Evolutionary conservation across 2,113 vertebrate genomes (phyloP).

Genomic region (Ammodytes dubius): DNA sequence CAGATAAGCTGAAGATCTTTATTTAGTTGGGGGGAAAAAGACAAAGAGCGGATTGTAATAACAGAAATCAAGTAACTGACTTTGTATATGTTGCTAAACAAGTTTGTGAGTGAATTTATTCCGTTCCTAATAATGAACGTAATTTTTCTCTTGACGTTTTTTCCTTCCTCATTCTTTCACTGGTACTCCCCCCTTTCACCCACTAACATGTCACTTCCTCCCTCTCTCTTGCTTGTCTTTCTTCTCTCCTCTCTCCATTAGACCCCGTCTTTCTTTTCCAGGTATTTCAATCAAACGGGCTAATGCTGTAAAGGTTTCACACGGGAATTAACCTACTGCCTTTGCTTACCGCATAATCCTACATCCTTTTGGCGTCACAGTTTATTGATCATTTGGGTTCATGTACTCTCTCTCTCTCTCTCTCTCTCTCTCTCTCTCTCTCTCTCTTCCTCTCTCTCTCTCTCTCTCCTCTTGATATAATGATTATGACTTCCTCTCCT

Average conservation of each 20-base stretch:
- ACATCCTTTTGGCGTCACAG: conserved; percentile 21
- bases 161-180: conserved; percentile 71
- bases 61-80: not conserved
- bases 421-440: too few species aligned
- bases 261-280: conserved; percentile 41
- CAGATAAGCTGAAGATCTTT: not conserved
- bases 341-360: conserved; percentile 47
- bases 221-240: conserved; percentile 27
- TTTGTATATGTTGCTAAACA: not conserved
- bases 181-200: conserved; percentile 57
- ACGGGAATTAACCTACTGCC: conserved; percentile 70
- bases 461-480: not conserved
- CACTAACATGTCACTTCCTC: conserved; percentile 65
- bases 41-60: not conserved
- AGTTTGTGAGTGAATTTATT: not conserved
- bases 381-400: conserved; percentile 4
- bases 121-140: not conserved
- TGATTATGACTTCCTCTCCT: conserved; percentile 6
- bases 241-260: conserved; percentile 31
- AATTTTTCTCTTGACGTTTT: conserved; percentile 46
- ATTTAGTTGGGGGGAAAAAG: not conserved
- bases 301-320: conserved; percentile 74
- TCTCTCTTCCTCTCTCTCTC: too few species aligned
- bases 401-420: too few species aligned
- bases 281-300: conserved; percentile 73